Conservation (phyloP, 2,113 vertebrate genomes). For the Pangasianodon gigas region DNA sequence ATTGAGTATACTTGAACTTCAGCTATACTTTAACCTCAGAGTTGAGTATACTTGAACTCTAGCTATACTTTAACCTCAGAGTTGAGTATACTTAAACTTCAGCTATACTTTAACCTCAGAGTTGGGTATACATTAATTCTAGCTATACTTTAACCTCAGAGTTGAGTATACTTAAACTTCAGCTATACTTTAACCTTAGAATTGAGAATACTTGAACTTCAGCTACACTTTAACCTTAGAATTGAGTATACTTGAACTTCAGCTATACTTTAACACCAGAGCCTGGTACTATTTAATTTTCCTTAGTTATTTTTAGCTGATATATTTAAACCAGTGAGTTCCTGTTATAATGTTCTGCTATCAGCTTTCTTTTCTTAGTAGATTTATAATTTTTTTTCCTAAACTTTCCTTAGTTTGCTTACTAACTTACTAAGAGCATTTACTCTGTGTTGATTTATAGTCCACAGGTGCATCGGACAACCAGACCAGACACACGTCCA, state of each 20-base stretch:
- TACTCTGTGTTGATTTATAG: not conserved
- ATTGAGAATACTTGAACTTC: not conserved
- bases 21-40: not conserved
- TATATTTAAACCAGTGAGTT: too few relatives aligned
- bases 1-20: not conserved
- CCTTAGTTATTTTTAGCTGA: not conserved
- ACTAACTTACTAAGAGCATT: too few relatives aligned
- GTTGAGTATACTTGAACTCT: not conserved
- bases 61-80: not conserved
- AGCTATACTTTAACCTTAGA: not conserved
- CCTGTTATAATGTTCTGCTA: not conserved
- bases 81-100: not conserved
- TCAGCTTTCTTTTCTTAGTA: not conserved
- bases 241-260: not conserved
- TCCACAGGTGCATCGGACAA: too few relatives aligned
- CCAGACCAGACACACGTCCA: not conserved
- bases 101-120: not conserved
- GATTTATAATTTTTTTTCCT: not conserved
- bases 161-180: not conserved
- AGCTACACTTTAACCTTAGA: not conserved
- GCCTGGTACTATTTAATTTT: not conserved
- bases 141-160: not conserved
- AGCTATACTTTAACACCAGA: not conserved
- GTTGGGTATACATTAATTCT: not conserved
- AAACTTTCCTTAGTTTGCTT: not conserved